Base-by-base conservation (phyloP, 2,888 invertebrate species). In the Eurytoma californica region DNA sequence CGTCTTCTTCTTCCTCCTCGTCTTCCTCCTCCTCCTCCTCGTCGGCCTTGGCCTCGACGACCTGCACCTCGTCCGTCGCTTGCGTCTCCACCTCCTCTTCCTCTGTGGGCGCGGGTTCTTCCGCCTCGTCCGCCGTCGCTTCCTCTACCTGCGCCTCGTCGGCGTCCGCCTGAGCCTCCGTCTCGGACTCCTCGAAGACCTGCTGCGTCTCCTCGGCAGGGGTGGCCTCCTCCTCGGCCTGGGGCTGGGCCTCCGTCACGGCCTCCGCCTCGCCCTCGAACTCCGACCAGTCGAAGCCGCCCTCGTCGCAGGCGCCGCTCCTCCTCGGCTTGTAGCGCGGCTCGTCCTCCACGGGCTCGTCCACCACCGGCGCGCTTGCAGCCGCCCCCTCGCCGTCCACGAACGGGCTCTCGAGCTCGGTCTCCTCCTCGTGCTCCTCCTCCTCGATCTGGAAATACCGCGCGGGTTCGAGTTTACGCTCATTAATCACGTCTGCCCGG, bases 111-210 rank as follows among this genome's bases (percentile, higher is more conserved):
- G 82, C 80, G 75, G 82, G 78, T 67, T 83, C 82, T 63, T 81
- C 51, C 24, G 58, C 39, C n/a, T 20, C 51, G 3, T 70, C 69
- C 30, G 28, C 61, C 28, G 20, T 61, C 3, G 47, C 82, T 68
- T 76, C 83, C 72, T 84, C 84, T 67, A 84, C 82, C 81, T 83
- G 83, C 82, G 81, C 83, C 81, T 83, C 83, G 74, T 83, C 80
- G 72, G 79, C 83, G 73, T 83, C 83, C 57, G 82, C 84, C 80
- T 83, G 83, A 76, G 82, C 83, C 76, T 82, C 83, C 53, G 82
- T 75, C 16, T 83, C 83, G 47, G 83, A 81, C 61, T 85, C 84
- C 51, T 84, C 84, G 68, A 84, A 83, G 58, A 83, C 83, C 16
- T 83, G 84, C 55, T 84, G 83, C 30, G 83, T 79, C 65, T 82